A percentile compares a stretch with the other conserved stretches of the same genome.
Evolutionary conservation across 1,140 invertebrate genomes (phyloP).

Genomic region (Panonychus citri): DNA sequence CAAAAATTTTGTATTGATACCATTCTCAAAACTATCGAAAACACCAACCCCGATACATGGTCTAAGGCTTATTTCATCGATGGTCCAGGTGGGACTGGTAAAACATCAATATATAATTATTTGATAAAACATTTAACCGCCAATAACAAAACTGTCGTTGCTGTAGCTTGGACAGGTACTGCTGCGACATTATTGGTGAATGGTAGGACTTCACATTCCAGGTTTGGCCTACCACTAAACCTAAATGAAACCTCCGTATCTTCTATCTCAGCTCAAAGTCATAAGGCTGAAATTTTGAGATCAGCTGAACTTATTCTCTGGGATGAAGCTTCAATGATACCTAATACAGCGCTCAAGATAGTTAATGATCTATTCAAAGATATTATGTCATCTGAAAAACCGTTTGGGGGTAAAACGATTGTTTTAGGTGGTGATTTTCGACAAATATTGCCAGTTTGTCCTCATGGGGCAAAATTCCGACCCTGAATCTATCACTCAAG

Average conservation of each 20-base stretch:
- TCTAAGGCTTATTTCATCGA: constrained; percentile 13
- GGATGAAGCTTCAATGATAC: constrained; percentile 17
- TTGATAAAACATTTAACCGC: constrained; percentile 12
- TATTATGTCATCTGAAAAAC: constrained; percentile 15
- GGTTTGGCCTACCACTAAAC: constrained; percentile 25
- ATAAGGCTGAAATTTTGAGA: constrained; percentile 8
- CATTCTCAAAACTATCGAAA: neutral
- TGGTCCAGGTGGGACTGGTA: constrained; percentile 18
- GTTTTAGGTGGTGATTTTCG: constrained; percentile 23
- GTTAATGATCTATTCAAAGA: constrained; percentile 22
- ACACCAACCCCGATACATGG: constrained; percentile 13
- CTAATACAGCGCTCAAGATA: constrained; percentile 1
- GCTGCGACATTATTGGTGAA: neutral
- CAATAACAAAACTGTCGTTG: constrained; percentile 14
- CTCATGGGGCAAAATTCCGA: constrained; percentile 18
- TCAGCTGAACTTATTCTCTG: constrained; percentile 13
- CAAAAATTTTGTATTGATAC: neutral
- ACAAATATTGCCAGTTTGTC: constrained; percentile 26
- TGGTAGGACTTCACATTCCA: constrained; percentile 15
- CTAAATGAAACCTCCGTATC: constrained; percentile 9
- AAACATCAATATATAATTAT: constrained; percentile 19
- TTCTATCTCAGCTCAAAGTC: neutral
- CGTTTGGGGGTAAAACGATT: constrained; percentile 16
- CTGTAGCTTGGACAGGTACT: neutral
- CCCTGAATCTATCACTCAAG: constrained; percentile 21